phyloP scores from a whole-genome alignment of 2,113 vertebrate genomes.

The Coryphaenoides rupestris region DNA sequence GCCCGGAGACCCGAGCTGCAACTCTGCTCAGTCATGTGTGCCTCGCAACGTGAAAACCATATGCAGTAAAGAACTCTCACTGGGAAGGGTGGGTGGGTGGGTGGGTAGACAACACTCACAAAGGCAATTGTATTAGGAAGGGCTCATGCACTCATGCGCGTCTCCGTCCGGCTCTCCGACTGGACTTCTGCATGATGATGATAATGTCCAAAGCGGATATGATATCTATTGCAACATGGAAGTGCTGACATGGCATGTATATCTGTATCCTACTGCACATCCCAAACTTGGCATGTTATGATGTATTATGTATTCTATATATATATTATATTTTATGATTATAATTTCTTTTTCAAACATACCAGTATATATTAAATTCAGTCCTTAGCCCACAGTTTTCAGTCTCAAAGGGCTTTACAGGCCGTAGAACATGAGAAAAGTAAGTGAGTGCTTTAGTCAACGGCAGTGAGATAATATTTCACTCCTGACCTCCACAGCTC shows the following conservation, averaged over 20 bases:
- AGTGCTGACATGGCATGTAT: neutral
- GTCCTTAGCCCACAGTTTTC: no score
- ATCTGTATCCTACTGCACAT: no score
- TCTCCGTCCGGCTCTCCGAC: neutral
- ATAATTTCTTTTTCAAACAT: no score
- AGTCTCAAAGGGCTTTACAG: no score
- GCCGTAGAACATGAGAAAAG: constrained; percentile 34
- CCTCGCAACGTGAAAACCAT: neutral
- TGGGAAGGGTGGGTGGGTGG: constrained; percentile 1
- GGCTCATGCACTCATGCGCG: constrained; percentile 38
- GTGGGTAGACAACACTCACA: constrained; percentile 22
- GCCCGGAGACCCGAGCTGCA: neutral
- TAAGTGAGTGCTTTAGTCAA: constrained; percentile 24
- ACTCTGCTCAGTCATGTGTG: neutral
- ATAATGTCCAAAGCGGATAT: neutral
- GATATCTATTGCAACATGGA: neutral
- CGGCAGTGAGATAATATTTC: constrained; percentile 7
- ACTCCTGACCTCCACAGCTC: constrained; percentile 13
- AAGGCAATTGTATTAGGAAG: constrained; percentile 43
- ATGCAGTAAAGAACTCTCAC: neutral
- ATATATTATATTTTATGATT: no score
- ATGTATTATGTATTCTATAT: no score
- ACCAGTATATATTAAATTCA: no score
- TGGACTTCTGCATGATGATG: constrained; percentile 27
- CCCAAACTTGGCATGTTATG: no score